Evolutionary conservation across 1,140 invertebrate genomes (phyloP).

Genomic region (Sitobion miscanthi): DNA sequence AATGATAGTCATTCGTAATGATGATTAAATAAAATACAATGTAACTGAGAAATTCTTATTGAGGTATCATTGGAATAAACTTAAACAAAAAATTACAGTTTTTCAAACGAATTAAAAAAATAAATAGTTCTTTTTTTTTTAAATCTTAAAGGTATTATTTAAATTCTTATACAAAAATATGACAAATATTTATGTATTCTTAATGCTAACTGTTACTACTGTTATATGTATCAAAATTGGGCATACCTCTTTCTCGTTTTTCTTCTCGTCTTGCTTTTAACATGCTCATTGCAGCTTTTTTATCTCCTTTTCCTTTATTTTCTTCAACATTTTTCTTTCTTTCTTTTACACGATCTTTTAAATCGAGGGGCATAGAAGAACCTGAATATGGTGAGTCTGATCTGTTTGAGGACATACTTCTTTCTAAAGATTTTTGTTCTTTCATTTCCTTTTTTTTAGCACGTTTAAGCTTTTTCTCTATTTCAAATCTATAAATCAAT

Average conservation of each 20-base stretch:
- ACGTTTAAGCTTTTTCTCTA: conserved; percentile 89
- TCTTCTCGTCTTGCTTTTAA: conserved; percentile 89
- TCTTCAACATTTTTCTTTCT: conserved; percentile 91
- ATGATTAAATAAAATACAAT: too few relatives aligned
- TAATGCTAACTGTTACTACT: not conserved
- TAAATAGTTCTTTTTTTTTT: too few relatives aligned
- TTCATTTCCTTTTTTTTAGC: conserved; percentile 83
- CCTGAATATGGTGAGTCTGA: conserved; percentile 62
- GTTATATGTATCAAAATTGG: not conserved
- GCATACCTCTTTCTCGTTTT: conserved; percentile 71
- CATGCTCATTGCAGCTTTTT: conserved; percentile 89
- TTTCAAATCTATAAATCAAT: conserved; percentile 81
- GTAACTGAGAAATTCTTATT: too few relatives aligned
- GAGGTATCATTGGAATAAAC: too few relatives aligned
- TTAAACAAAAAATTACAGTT: too few relatives aligned
- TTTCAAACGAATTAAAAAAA: too few relatives aligned
- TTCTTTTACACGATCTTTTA: conserved; percentile 84
- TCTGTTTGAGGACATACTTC: conserved; percentile 64
- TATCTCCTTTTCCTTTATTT: conserved; percentile 80
- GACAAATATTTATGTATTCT: not conserved
- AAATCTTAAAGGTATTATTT: not conserved
- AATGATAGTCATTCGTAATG: too few relatives aligned
- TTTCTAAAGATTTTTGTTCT: conserved; percentile 68
- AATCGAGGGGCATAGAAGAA: conserved; percentile 65
- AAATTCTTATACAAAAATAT: not conserved